Percentiles rank a stretch among this genome's conserved stretches.
Evolutionary conservation across 2,888 invertebrate species (phyloP).

Genomic region (Barypeithes pellucidus): DNA sequence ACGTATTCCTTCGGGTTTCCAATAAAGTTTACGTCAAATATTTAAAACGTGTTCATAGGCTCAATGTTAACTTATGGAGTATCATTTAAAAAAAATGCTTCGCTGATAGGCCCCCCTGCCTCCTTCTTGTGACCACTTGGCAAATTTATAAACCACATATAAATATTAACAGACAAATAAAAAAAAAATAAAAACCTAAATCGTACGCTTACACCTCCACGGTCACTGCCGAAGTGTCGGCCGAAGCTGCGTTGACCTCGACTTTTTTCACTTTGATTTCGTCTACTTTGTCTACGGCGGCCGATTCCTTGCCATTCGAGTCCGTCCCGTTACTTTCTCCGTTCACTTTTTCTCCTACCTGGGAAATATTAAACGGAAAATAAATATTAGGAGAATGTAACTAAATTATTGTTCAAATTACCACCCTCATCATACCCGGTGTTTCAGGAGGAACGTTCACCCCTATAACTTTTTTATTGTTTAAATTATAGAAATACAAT

Average conservation of each 20-base stretch:
- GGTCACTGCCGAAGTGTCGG: conserved; percentile 59
- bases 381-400: too few species aligned
- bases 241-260: conserved; percentile 63
- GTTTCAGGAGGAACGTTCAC: too few species aligned
- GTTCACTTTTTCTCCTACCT: conserved; percentile 57
- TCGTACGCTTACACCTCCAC: conserved; percentile 60
- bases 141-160: conserved; percentile 18
- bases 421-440: too few species aligned
- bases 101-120: too few species aligned
- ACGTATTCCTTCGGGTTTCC: not conserved
- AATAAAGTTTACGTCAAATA: not conserved
- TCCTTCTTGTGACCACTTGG: conserved; percentile 18
- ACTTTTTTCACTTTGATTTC: conserved; percentile 76
- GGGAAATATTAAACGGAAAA: not conserved
- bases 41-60: not conserved
- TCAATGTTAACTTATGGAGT: too few species aligned
- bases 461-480: too few species aligned
- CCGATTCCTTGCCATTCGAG: conserved; percentile 55
- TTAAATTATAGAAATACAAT: too few species aligned
- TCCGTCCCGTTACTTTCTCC: conserved; percentile 46
- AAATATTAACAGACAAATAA: conserved; percentile 52
- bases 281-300: conserved; percentile 56
- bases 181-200: conserved; percentile 33
- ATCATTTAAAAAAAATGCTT: too few species aligned
- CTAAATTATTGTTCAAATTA: too few species aligned